Conservation (phyloP, 2,888 invertebrate species). For the Timandra comae region DNA sequence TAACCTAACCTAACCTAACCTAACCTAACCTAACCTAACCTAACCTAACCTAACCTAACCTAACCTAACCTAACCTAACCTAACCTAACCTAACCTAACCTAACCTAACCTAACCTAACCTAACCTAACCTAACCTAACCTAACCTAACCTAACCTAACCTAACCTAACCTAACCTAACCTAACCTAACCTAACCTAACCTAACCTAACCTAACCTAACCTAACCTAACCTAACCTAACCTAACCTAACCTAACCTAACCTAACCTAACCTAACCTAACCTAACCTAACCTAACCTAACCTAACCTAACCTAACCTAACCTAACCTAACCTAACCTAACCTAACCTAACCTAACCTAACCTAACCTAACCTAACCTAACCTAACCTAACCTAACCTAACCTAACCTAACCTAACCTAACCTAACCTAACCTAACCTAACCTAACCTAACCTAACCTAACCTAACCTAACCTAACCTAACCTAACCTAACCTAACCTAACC, state of each 20-base stretch:
- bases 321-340: conserved; percentile 5
- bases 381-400: conserved; percentile 14
- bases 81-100: neutral
- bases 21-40: conserved; percentile 7
- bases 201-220: conserved; percentile 9
- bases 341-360: conserved; percentile 8
- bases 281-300: conserved; percentile 7
- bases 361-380: conserved; percentile 8
- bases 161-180: conserved; percentile 8
- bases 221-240: conserved; percentile 9
- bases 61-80: conserved; percentile 3
- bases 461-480: conserved; percentile 11
- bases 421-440: conserved; percentile 17
- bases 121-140: conserved; percentile 7
- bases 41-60: conserved; percentile 4
- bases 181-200: conserved; percentile 6
- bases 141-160: conserved; percentile 7
- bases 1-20: conserved; percentile 9
- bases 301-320: conserved; percentile 4
- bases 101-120: neutral
- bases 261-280: conserved; percentile 9
- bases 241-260: conserved; percentile 9
- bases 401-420: conserved; percentile 19
- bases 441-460: conserved; percentile 18
- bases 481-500: conserved; percentile 10